Base-by-base conservation (phyloP, 2,113 vertebrate genomes). In the Camelus bactrianus region DNA sequence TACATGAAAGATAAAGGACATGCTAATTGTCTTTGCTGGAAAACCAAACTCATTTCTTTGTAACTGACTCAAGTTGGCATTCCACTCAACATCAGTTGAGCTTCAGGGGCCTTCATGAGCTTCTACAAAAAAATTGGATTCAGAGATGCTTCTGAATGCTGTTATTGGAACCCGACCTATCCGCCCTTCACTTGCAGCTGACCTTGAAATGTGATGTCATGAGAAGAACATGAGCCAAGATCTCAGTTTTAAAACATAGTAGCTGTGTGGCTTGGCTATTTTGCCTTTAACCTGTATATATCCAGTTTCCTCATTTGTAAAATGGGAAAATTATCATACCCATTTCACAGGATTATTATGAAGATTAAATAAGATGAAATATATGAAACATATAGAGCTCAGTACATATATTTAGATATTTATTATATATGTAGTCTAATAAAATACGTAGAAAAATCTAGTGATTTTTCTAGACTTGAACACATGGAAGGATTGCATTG, bases 341-440 rank as follows among this genome's bases (percentile, higher is more conserved):
- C 20, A 83, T 84, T 93, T 84, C 20, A 83, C 13, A 84, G 20
- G 32, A 69, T 73, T 91, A 16, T 35, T 79, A 12, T 90, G 35
- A 96, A 19, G 32, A 87, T 73, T 77, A 94, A 91, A 10, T 62
- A 76, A n/a, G 48, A 69, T 26, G 8, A 91, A 85, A 28, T 62
- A 52, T 52, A 54, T 82, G 48, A 92, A 70, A 14, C 30, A 32
- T 9, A 64, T 38, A 89, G 16, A 82, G 10, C 10, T n/a, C 8
- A 76, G 14, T 75, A 62, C 50, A 8, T 69, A 17, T 46, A 48
- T 58, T 19, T 69, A 26, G 82, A 13, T 50, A 56, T 48, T 77
- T 77, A 76, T 54, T n/a, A 50, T 52, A 19, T n/a, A 56, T 58
- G 42, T 75, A 62, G 26, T 30, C 60, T 62, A 62, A 62, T 62